A percentile compares a stretch with the other conserved stretches of the same genome.
phyloP scores from a whole-genome alignment of 1,140 invertebrate genomes.

The Whitmania pigra region DNA sequence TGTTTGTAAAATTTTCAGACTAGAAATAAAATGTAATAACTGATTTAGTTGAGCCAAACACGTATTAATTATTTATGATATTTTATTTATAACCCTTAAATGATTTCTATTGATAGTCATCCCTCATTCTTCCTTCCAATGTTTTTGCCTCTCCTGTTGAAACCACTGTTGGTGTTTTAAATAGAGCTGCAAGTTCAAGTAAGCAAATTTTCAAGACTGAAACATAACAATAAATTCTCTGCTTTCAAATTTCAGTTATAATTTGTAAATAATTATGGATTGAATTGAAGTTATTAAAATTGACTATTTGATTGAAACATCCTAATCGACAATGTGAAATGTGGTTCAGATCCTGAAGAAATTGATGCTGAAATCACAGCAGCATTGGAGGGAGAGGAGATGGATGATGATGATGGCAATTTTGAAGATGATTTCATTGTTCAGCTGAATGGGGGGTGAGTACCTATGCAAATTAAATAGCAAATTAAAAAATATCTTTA shows the following conservation, averaged over 20 bases:
- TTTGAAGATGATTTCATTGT: conserved; percentile 82
- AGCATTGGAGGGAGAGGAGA: conserved; percentile 80
- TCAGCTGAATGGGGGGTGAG: conserved; percentile 46
- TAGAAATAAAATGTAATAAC: neutral
- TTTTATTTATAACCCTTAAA: neutral
- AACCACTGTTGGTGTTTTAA: conserved; percentile 73
- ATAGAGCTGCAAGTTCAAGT: conserved; percentile 66
- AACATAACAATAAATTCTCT: neutral
- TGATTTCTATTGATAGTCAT: conserved; percentile 9
- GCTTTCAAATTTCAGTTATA: no score
- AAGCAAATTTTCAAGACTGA: conserved; percentile 21
- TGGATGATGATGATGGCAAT: conserved; percentile 66
- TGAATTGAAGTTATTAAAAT: no score
- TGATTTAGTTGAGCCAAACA: neutral
- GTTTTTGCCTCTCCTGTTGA: conserved; percentile 79
- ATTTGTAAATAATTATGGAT: neutral
- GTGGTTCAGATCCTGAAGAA: conserved; percentile 48
- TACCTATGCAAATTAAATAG: no score
- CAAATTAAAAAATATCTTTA: neutral
- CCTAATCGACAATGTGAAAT: no score
- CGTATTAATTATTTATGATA: neutral
- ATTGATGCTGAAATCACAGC: conserved; percentile 85
- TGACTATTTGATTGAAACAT: no score
- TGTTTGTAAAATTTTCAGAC: neutral
- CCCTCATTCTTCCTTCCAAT: conserved; percentile 66